Base-by-base conservation (phyloP, 2,888 invertebrate species). In the Caenorhabditis angaria region DNA sequence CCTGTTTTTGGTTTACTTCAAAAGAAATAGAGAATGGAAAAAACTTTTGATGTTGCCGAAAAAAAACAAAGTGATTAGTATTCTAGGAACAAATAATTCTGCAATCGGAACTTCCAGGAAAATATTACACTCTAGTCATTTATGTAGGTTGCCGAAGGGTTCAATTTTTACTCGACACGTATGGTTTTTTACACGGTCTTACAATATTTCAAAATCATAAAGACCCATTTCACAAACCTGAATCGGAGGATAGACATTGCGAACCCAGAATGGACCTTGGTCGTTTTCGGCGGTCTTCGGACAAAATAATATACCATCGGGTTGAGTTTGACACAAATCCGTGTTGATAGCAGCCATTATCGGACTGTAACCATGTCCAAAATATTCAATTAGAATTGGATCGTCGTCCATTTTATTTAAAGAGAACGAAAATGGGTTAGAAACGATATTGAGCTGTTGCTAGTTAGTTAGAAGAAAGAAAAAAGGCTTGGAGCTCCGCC, bases 191-290 rank as follows among this genome's bases (percentile, higher is more conserved):
- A 35, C 14, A 35, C 14, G 35, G 14, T 35, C 6, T 14, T 10
- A 10, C 35, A 48, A 10, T 48, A 48, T 48, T 48, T 48, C 18
- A n/a, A 5, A 5, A n/a, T 48, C 5, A 14, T 10, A 48, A 48
- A 48, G 20, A 12, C n/a, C 8, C 14, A 35, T 35, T 35, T 35
- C 14, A 10, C 35, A 35, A 14, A 6, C 85, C 76, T 85, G 85
- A 48, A 85, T 82, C 1, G 85, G 85, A 20, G 85, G 85, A 63
- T 85, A 85, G 25, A 85, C 84, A 61, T 86, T 85, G 51, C 82
- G 72, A 1, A 86, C 80, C 63, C 65, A 83, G 57, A 72, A 71
- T 10, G 74, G 64, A 12, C 74, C 65, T n/a, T n/a, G n/a, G 6
- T 67, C 68, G 12, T 61, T 69, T 18, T 58, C 59, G 2, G 61